Conservation (phyloP, 2,797 vertebrate species). For the Anguilla obscura region DNA sequence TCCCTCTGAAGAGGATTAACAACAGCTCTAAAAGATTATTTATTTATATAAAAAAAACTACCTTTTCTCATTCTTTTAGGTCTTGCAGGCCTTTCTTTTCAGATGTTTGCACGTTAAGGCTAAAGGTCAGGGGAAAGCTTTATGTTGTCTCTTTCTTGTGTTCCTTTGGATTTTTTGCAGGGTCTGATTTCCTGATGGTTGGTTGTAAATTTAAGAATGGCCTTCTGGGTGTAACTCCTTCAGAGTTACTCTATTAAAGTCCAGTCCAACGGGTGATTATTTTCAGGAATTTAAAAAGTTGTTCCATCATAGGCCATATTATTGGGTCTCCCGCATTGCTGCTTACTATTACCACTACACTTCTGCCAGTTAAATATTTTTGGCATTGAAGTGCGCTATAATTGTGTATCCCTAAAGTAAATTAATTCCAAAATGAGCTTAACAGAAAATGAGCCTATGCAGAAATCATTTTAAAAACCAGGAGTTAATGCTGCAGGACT, state of each 20-base stretch:
- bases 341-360: neutral
- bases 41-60: neutral
- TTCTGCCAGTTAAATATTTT: neutral
- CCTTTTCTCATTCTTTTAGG: neutral
- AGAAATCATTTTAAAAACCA: neutral
- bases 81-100: neutral
- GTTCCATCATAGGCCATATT: neutral
- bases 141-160: neutral
- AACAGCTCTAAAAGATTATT: neutral
- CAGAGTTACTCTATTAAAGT: neutral
- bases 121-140: neutral
- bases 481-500: neutral
- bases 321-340: neutral
- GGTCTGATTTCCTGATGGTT: neutral
- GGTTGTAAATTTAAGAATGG: neutral
- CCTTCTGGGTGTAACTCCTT: neutral
- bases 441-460: neutral
- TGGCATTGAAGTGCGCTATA: neutral
- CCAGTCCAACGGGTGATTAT: neutral
- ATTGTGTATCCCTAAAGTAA: neutral
- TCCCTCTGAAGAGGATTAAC: neutral
- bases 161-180: neutral
- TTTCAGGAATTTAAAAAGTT: neutral
- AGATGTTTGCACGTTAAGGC: neutral
- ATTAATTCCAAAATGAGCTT: neutral